Evolutionary conservation across 1,140 invertebrate species (phyloP), one percentile per base, ranked within the genome.

Genomic region (Archivesica marissinica): DNA sequence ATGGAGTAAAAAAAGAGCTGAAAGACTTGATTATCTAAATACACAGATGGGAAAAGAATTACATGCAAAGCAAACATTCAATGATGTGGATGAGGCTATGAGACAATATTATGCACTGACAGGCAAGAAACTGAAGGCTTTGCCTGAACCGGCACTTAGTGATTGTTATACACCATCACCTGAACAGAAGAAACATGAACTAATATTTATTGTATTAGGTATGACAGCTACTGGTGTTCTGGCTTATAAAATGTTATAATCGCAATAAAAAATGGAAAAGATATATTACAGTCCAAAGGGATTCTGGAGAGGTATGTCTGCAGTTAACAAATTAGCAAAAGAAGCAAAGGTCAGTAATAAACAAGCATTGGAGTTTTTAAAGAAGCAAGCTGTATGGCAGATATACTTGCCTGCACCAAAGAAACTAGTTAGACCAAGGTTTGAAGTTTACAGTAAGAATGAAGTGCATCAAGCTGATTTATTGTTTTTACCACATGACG

Each of bases 401-500:
- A 76, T 88, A 0, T 88, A 85, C 35, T 54, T 86, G 20, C 84
- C 86, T 28, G 44, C 66, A 17, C 87, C 76, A 2, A n/a, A 75
- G 2, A 41, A 76, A 15, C 70, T 86, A 2, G 79, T 78, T 0
- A 23, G 79, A n/a, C 82, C 70, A 11, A 50, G 39, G 47, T 79
- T 88, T 68, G 76, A 81, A 44, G 76, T 75, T 1, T 61, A 23
- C 9, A 15, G 7, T 20, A 72, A 75, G 6, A 89, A 88, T 44
- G 70, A 50, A 50, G 80, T 88, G 2, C 83, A 89, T 54, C 86
- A 89, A 35, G 84, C 72, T 20, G 78, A 89, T 59, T 64, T 87
- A 0, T 61, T 89, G 2, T 89, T 86, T 66, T 35, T 89, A 23
- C 88, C 79, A 17, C 86, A 86, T 44, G 86, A 89, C 44, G 38